Base-by-base conservation (phyloP, 2,113 vertebrate genomes). In the Numida meleagris region DNA sequence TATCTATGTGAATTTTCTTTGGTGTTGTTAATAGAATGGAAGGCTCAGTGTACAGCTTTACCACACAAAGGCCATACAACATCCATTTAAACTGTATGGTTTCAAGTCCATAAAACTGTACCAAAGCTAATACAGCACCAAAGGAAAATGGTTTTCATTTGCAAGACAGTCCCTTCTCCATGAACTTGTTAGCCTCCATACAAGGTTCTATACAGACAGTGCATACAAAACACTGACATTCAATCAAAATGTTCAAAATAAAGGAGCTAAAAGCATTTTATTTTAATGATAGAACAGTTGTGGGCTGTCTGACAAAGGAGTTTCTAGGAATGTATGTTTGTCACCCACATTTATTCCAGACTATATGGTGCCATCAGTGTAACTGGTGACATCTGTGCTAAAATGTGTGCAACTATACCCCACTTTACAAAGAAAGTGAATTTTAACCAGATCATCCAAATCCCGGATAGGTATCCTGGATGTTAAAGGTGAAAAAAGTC, bases 231-330 rank as follows among this genome's bases (percentile, higher is more conserved):
- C 65, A 36, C 36, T 67, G 71, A 93, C 73, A 66, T 93, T 89
- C 86, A 45, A 71, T 82, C 73, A 86, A 89, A 92, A 73, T 77
- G 58, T 79, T 86, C 38, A 8, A 81, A 74, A 82, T 86, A 66
- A 91, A 85, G 83, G 70, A 76, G 50, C 58, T 91, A 88, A 48
- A 71, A 93, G 45, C 24, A 57, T 76, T 94, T 94, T 53, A 91
- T 78, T 94, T 94, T 86, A 96, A 92, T 96, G 93, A 94, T 86
- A 90, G 96, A 72, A 88, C 57, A n/a, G 50, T 72, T 34, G 94
- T 97, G 93, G 97, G 96, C 94, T 94, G 95, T 77, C 90, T 94
- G 95, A 96, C 93, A 97, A 97, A 97, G 93, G 71, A 80, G 34
- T 68, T 80, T 78, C 90, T 93, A 55, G 83, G 84, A 83, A 78